phyloP scores from a whole-genome alignment of 1,140 invertebrate genomes.

The Drosophila neocordata region DNA sequence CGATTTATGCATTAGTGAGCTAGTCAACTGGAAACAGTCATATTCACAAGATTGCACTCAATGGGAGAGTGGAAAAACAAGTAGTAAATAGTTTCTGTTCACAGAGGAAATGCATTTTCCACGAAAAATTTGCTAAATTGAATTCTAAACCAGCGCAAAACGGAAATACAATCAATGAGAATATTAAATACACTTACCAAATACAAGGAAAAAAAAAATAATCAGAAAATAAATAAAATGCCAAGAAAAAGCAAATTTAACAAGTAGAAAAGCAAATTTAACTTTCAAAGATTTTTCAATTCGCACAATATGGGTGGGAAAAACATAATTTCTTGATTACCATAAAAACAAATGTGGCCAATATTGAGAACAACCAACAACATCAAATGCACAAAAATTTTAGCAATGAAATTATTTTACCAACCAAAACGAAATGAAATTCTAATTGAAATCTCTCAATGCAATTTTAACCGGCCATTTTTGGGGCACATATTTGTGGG shows the following conservation, averaged over 20 bases:
- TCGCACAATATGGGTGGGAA: neutral
- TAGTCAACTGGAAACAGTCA: constrained; percentile 23
- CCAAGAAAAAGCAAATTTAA: neutral
- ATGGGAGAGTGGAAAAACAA: neutral
- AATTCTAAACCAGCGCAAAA: neutral
- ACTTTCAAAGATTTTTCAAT: neutral
- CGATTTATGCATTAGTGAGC: constrained; percentile 18
- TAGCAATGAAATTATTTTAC: constrained; percentile 38
- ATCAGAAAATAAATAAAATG: neutral
- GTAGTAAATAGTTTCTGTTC: neutral
- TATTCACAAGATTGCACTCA: neutral
- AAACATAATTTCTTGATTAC: constrained; percentile 9
- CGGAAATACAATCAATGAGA: neutral
- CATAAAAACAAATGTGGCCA: constrained; percentile 1
- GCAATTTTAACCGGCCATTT: constrained; percentile 53
- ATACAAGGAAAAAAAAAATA: neutral
- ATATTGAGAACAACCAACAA: neutral
- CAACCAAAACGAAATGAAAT: constrained; percentile 57
- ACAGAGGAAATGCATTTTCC: neutral
- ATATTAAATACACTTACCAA: constrained; percentile 7
- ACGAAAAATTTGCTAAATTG: constrained; percentile 4
- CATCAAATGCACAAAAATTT: constrained; percentile 36
- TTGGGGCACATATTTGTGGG: constrained; percentile 17
- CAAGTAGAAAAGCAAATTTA: neutral
- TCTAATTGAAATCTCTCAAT: constrained; percentile 75